A percentile compares a stretch with the other conserved stretches of the same genome.
Evolutionary conservation across 2,888 invertebrate species (phyloP).

Genomic region (Ametastegia equiseti): DNA sequence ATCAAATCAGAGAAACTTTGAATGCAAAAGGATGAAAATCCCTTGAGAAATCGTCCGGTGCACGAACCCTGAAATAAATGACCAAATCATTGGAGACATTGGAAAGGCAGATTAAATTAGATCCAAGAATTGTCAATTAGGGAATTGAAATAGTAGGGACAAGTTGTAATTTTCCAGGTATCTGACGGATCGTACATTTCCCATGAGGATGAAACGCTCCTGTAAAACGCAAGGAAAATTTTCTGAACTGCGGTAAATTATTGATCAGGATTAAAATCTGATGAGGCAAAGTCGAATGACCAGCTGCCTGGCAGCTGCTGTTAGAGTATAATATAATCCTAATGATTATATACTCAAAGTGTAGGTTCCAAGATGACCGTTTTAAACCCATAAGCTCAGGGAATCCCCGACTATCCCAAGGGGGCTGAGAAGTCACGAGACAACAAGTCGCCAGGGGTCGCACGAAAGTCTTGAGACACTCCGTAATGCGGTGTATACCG

Average conservation of each 20-base stretch:
- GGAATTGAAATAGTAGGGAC: not conserved
- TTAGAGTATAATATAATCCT: not conserved
- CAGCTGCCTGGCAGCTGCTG: too few species aligned
- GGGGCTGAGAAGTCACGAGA: slow-evolving; percentile 27
- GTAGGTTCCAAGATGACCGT: not conserved
- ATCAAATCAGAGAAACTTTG: not conserved
- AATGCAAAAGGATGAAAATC: not conserved
- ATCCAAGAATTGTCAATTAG: not conserved
- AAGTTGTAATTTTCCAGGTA: too few species aligned
- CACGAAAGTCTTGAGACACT: not conserved
- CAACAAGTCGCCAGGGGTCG: slow-evolving; percentile 7
- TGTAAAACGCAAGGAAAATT: not conserved
- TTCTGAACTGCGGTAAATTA: not conserved
- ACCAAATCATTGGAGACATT: not conserved
- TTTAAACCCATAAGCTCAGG: slow-evolving; percentile 12
- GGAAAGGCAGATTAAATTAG: too few species aligned
- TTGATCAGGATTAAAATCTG: not conserved
- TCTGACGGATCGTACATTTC: too few species aligned
- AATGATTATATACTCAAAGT: slow-evolving; percentile 7
- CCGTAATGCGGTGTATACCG: not conserved
- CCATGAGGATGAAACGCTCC: not conserved
- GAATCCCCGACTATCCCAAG: slow-evolving; percentile 26
- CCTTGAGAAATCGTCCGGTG: not conserved
- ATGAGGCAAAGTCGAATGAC: not conserved
- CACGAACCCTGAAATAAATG: not conserved